Evolutionary conservation across 2,113 vertebrate genomes (phyloP).

Genomic region (Chrysochloris asiatica): DNA sequence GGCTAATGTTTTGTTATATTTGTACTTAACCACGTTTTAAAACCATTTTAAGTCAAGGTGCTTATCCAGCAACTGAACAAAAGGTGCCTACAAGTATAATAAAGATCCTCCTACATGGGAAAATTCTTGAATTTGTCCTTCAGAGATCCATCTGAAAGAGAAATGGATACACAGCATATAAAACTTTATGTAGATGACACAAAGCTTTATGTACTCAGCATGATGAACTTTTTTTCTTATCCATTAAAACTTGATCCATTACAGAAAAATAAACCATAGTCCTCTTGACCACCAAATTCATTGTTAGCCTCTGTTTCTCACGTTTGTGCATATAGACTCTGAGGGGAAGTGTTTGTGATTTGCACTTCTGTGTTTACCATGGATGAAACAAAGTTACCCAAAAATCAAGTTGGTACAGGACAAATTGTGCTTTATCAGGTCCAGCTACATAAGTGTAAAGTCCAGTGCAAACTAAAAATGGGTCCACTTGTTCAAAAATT

Average conservation of each 20-base stretch:
- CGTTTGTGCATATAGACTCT: background rate
- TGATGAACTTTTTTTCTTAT: slow-evolving; percentile 11
- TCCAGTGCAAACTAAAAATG: background rate
- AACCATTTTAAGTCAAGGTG: background rate
- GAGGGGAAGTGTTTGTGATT: background rate
- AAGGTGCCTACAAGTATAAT: background rate
- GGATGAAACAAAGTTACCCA: background rate
- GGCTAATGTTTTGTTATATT: background rate
- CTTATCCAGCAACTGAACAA: background rate
- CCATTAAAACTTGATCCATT: slow-evolving; percentile 9
- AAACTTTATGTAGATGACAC: background rate
- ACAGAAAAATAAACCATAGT: background rate
- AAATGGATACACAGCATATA: slow-evolving; percentile 3
- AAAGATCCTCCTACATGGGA: background rate
- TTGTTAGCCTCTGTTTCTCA: background rate
- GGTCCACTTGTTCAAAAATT: background rate
- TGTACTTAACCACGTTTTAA: background rate
- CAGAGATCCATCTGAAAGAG: background rate
- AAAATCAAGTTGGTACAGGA: background rate
- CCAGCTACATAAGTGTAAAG: background rate
- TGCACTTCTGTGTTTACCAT: too few relatives aligned
- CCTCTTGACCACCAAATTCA: background rate
- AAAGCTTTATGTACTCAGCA: background rate
- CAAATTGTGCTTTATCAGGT: background rate
- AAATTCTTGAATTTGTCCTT: slow-evolving; percentile 7